Base-by-base conservation (phyloP, 1,140 invertebrate species). In the Drosophila ohnishii region DNA sequence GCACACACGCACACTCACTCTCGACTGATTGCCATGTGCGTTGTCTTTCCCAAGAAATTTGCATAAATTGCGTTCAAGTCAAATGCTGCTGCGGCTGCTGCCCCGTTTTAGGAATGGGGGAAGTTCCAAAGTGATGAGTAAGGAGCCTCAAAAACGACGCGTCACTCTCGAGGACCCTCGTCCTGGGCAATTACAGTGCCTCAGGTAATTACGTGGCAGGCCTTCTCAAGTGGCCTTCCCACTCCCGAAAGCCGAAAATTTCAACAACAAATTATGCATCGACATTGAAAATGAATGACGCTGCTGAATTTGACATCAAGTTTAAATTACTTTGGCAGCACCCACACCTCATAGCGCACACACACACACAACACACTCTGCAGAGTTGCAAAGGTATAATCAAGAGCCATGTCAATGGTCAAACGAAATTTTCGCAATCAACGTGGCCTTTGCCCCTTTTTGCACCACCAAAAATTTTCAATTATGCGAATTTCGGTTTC, bases 281-380 rank as follows among this genome's bases (percentile, higher is more conserved):
- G 77, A 83, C 65, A 71, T 71, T 88, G 83, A 77, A 80, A 88
- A 77, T 88, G 80, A 88, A 87, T 88, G 84, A 87, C 84, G 67
- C 65, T 73, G 71, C 84, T 90, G 87, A 90, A 90, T 88, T 82
- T 90, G 87, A 90, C 87, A 90, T 90, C 73, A 84, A 90, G 87
- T 90, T 90, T 83, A 90, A 90, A 90, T 90, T 90, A 81, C 87
- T 81, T 83, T 71, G 60, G 51, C 70, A 45, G 50, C 66, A 47
- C 60, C 50, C 56, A 16, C 47, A 70, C 58, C 47, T 28, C 45
- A 59, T 16, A 42, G 14, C 25, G n/a, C n/a, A n/a, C 56, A 16
- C 47, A 34, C 14, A 40, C 6, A 58, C 13, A 44, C 11, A 22
- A 55, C n/a, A 39, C 28, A 39, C 63, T 16, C 13, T 10, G 32